Percentiles rank a stretch among this genome's conserved stretches.
These are phyloP conservation scores for Ruditapes philippinarum DNA, from an alignment of 1,140 invertebrate species.

Conservation along the genomic window DNA sequence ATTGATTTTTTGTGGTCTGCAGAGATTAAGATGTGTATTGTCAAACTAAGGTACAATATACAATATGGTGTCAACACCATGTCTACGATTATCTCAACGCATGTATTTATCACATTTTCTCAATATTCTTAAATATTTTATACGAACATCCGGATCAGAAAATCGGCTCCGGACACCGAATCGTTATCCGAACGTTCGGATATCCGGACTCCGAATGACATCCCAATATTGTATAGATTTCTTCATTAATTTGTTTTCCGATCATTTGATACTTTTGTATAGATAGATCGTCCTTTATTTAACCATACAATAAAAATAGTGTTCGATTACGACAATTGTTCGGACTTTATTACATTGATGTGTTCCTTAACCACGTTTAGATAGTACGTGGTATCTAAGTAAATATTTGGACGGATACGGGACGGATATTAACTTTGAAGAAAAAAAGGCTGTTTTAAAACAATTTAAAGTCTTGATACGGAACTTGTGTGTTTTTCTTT, in stretches of 20 bases:
- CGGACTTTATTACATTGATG: not conserved
- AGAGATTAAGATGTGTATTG: too few species aligned
- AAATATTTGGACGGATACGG: constrained; percentile 7
- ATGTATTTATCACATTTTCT: too few species aligned
- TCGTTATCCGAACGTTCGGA: too few species aligned
- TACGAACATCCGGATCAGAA: too few species aligned
- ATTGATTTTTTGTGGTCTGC: too few species aligned
- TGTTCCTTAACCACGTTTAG: not conserved
- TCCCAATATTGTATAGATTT: not conserved
- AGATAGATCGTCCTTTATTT: not conserved
- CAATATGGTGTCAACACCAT: too few species aligned
- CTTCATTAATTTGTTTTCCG: not conserved
- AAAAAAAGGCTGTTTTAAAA: not conserved
- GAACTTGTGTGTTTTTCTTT: too few species aligned
- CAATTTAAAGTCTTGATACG: not conserved
- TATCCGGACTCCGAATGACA: too few species aligned
- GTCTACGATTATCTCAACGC: too few species aligned
- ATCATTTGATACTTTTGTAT: not conserved
- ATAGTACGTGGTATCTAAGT: not conserved
- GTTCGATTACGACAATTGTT: not conserved
- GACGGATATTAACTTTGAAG: not conserved
- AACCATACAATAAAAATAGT: not conserved
- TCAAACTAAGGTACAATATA: too few species aligned
- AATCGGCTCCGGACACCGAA: too few species aligned
- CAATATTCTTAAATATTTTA: too few species aligned